Evolutionary conservation across 2,113 vertebrate genomes (phyloP), one percentile per base, ranked within the genome.

Genomic region (Cyrtonyx montezumae): DNA sequence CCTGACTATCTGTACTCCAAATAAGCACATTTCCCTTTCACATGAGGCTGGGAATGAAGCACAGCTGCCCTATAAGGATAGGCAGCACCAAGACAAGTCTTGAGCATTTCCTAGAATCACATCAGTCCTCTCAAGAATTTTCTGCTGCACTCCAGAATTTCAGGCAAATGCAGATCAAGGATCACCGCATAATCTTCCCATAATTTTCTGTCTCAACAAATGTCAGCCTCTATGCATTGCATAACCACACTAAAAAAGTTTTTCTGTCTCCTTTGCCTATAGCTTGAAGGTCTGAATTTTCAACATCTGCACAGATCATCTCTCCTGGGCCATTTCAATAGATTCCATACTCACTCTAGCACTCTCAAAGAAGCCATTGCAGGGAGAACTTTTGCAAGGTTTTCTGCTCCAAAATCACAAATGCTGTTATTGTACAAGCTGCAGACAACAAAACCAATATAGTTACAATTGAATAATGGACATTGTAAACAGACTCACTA

Each of bases 351-450:
- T 99, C 96, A 99, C 99, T 99, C 98, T 12, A 99, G 91, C 67
- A 98, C 98, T 62, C 97, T 98, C 81, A 99, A 97, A 7, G 98
- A 98, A 26, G 61, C 75, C 98, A 99, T 98, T 43, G 91, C 96
- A 12, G 99, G 99, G 78, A 99, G 98, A 65, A 97, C 97, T 6
- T 95, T 95, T 0, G 99, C 99, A 93, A 99, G 96, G 88, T 97
- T 98, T 96, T 98, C 97, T 1, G 99, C 99, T 82, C 99, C 99
- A 62, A 55, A 71, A 12, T 99, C 99, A 46, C 97, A 97, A 75
- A 99, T 99, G 89, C 96, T 92, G 28, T 99, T 99, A 55, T 98
- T 98, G 94, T 99, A 99, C 34, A 99, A 96, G 86, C 99, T 99
- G 97, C 42, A 87, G 67, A 87, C 95, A 87, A 90, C 18, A 90